Conservation (phyloP, 2,797 vertebrate species). For the Chelidonichthys spinosus region DNA sequence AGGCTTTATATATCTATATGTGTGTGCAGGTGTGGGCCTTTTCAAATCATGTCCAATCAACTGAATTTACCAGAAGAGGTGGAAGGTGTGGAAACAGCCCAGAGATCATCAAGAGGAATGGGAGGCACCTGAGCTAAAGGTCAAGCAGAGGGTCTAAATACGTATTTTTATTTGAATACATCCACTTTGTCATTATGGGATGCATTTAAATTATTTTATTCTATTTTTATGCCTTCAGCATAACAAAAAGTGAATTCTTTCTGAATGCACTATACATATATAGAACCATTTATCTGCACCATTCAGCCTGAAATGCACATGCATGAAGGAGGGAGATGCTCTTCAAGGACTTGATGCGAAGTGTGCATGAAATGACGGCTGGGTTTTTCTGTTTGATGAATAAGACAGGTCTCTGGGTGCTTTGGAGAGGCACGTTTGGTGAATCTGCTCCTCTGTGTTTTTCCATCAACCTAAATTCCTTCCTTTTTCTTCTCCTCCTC, state of each 20-base stretch:
- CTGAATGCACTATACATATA: neutral
- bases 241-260: neutral
- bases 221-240: neutral
- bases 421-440: slow-evolving; percentile 13
- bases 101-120: neutral
- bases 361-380: slow-evolving; percentile 27
- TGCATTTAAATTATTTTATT: neutral
- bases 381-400: slow-evolving; percentile 41
- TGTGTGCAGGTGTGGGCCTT: slow-evolving; percentile 1
- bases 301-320: slow-evolving; percentile 24
- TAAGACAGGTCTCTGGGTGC: slow-evolving; percentile 26
- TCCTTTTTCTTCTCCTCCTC: slow-evolving; percentile 6
- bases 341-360: slow-evolving; percentile 19
- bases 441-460: slow-evolving; percentile 23
- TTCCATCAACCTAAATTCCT: neutral
- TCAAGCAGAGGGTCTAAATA: neutral
- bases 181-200: neutral
- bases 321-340: slow-evolving; percentile 20
- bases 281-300: neutral
- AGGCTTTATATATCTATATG: neutral
- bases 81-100: neutral
- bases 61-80: neutral
- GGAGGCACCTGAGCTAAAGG: neutral
- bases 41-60: slow-evolving; percentile 2
- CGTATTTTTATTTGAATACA: neutral